These are phyloP conservation scores for Ashinkailepas kermadecensis DNA, from an alignment of 2,888 invertebrate genomes.

Conservation along the genomic window DNA sequence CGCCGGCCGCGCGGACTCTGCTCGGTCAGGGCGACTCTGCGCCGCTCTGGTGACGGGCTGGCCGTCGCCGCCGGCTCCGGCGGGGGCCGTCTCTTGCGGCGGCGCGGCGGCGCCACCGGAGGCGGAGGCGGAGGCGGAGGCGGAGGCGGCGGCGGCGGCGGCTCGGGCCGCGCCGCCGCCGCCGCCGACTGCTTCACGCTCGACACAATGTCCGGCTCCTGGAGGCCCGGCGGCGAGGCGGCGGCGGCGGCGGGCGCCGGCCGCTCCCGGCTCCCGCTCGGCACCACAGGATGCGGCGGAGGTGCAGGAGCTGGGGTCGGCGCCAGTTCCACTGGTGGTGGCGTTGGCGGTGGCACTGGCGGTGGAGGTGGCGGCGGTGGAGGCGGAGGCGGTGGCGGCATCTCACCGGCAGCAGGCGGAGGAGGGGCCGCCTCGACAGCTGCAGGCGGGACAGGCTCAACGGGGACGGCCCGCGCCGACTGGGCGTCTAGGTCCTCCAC, in stretches of 20 bases:
- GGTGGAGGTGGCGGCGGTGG: not conserved
- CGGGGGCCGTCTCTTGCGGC: not conserved
- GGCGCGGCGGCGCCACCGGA: conserved; percentile 20
- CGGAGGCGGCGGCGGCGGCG: not conserved
- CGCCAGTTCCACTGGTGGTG: not conserved
- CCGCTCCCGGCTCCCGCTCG: too few species aligned
- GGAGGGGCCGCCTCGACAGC: not conserved
- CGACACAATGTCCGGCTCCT: conserved; percentile 9
- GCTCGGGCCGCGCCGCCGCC: not conserved
- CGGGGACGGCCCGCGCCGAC: not conserved
- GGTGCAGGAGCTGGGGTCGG: not conserved
- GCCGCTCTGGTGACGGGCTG: not conserved
- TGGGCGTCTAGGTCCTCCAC: conserved; percentile 16
- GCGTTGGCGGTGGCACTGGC: not conserved
- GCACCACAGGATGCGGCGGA: not conserved
- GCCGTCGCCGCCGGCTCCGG: not conserved
- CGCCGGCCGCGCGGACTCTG: not conserved
- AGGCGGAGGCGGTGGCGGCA: conserved; percentile 48
- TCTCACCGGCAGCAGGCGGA: conserved; percentile 48
- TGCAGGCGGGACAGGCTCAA: not conserved
- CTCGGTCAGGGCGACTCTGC: not conserved
- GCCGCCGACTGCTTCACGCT: not conserved
- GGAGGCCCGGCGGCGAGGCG: not conserved
- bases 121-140: not conserved
- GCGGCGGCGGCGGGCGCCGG: not conserved